Evolutionary conservation across 2,888 invertebrate genomes (phyloP).

Genomic region (Dasysyrphus albostriatus): DNA sequence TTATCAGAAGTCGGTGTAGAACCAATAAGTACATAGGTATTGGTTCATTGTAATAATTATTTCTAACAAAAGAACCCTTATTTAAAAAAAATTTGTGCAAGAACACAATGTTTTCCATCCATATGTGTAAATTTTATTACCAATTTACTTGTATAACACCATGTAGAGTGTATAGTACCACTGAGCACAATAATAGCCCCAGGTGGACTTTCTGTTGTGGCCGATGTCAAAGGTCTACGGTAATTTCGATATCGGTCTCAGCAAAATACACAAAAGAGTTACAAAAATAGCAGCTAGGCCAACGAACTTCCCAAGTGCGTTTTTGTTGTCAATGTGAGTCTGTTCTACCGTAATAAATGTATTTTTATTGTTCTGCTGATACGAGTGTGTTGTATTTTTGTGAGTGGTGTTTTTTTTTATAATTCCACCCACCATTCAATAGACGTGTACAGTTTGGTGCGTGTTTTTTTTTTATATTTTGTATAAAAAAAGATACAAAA

Average conservation of each 20-base stretch:
- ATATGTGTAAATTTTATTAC: constrained; percentile 38
- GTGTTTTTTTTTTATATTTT: constrained; percentile 4
- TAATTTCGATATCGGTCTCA: constrained; percentile 48
- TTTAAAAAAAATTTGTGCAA: background rate
- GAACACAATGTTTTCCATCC: background rate
- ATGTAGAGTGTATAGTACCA: constrained; percentile 4
- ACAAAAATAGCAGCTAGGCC: constrained; percentile 23
- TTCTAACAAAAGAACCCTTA: constrained; percentile 38
- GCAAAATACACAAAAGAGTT: background rate
- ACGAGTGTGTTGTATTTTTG: background rate
- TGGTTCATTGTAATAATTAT: constrained; percentile 32
- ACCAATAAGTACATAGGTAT: too few relatives aligned
- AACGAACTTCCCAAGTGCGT: constrained; percentile 58
- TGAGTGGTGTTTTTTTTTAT: background rate
- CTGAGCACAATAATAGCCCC: constrained; percentile 16
- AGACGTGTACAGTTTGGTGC: constrained; percentile 23
- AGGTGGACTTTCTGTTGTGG: constrained; percentile 52
- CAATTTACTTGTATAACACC: constrained; percentile 9
- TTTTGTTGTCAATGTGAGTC: constrained; percentile 2
- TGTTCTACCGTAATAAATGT: constrained; percentile 35
- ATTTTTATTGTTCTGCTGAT: constrained; percentile 38
- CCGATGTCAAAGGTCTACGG: constrained; percentile 59
- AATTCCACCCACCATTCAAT: constrained; percentile 23
- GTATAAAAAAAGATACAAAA: constrained; percentile 35
- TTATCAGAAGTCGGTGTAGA: background rate